phyloP scores from a whole-genome alignment of 2,797 vertebrate species.

The Champsocephalus gunnari region DNA sequence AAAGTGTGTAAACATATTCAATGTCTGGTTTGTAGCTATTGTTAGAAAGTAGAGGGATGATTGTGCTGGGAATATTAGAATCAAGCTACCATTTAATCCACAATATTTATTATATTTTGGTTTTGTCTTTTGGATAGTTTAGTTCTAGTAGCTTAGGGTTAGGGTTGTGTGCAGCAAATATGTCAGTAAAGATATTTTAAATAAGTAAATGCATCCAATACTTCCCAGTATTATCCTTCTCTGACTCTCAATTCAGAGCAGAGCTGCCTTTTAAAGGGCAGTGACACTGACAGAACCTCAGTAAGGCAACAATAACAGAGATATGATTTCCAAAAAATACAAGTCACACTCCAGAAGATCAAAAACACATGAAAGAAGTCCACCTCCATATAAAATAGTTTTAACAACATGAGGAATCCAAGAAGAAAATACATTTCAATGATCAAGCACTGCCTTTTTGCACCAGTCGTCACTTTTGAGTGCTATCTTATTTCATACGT shows the following conservation, averaged over 20 bases:
- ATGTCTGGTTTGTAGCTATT: not conserved
- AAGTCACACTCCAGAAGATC: conserved; percentile 14
- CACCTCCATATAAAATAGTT: not conserved
- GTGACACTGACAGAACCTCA: conserved; percentile 27
- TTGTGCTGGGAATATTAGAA: not conserved
- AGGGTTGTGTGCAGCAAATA: not conserved
- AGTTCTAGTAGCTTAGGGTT: not conserved
- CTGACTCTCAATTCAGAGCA: conserved; percentile 11
- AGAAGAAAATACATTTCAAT: conserved; percentile 4
- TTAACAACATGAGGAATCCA: not conserved
- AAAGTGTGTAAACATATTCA: conserved; percentile 31
- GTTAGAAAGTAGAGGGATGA: conserved; percentile 7
- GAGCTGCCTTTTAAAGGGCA: conserved; percentile 18
- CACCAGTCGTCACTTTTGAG: not conserved
- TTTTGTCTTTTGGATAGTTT: not conserved
- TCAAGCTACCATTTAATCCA: not conserved
- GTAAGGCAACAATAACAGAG: conserved; percentile 19
- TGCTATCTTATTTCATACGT: not conserved
- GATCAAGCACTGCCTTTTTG: not conserved
- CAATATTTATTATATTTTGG: not conserved
- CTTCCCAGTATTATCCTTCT: conserved; percentile 8
- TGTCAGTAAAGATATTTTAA: conserved; percentile 2
- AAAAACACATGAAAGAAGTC: not conserved
- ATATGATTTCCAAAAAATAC: conserved; percentile 8
- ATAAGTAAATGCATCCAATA: conserved; percentile 1